Conservation (phyloP, 2,113 vertebrate species). For the Thamnophis sirtalis region DNA sequence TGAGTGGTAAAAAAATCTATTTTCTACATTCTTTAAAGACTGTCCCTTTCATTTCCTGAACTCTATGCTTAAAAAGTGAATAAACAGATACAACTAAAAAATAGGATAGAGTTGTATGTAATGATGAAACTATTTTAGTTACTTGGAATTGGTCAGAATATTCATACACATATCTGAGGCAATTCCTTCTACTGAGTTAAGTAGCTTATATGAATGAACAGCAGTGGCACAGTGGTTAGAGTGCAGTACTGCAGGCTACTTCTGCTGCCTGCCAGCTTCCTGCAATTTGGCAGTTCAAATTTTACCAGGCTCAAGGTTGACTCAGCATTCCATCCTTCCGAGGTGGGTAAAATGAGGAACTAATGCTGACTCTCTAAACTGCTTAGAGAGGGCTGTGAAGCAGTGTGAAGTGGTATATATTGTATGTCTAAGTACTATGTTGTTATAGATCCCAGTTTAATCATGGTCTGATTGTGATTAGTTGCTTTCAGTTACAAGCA, state of each 20-base stretch:
- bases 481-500: background rate
- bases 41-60: background rate
- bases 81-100: background rate
- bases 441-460: background rate
- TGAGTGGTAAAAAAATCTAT: background rate
- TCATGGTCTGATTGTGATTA: background rate
- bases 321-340: too few relatives aligned
- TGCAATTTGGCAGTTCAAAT: too few relatives aligned
- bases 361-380: too few relatives aligned
- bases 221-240: too few relatives aligned
- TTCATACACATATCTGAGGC: background rate
- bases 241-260: too few relatives aligned
- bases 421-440: too few relatives aligned
- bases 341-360: too few relatives aligned
- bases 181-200: background rate
- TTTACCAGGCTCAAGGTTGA: too few relatives aligned
- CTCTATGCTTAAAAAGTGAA: background rate
- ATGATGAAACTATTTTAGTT: background rate
- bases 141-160: background rate
- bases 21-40: background rate
- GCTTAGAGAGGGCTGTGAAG: too few relatives aligned
- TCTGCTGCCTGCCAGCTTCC: too few relatives aligned
- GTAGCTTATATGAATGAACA: background rate
- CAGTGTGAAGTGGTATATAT: too few relatives aligned
- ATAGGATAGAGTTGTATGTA: background rate